Percentiles rank a stretch among this genome's conserved stretches.
Conservation (phyloP, 1,140 invertebrate genomes). For the Chironomus striatipennis region DNA sequence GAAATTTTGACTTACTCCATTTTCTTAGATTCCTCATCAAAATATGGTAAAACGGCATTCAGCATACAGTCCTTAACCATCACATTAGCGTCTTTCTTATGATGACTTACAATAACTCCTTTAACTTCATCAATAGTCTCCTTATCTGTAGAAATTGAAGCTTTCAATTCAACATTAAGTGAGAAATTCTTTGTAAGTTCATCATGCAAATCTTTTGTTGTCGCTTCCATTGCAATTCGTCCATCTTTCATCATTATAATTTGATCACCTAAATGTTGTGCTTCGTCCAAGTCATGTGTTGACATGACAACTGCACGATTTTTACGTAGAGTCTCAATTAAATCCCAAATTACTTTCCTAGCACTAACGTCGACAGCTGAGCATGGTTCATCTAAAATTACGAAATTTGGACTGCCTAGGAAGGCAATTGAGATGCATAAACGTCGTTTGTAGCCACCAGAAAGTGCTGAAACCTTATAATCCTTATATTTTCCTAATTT, state of each 20-base stretch:
- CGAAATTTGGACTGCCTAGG: conserved; percentile 59
- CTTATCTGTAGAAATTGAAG: neutral
- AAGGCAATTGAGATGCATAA: conserved; percentile 60
- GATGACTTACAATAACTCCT: neutral
- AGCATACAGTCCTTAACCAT: neutral
- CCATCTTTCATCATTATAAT: conserved; percentile 55
- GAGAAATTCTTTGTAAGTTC: neutral
- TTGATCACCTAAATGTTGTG: conserved; percentile 55
- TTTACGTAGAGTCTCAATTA: conserved; percentile 55
- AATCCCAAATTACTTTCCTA: conserved; percentile 61
- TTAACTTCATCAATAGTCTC: neutral
- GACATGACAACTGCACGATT: conserved; percentile 61
- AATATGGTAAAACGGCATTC: neutral
- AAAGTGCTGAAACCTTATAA: conserved; percentile 47
- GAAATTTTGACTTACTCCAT: neutral
- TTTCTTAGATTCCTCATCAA: neutral
- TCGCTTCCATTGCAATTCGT: conserved; percentile 7
- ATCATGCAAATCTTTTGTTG: conserved; percentile 4
- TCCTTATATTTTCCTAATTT: conserved; percentile 47
- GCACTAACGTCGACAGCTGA: conserved; percentile 73
- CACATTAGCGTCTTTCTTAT: neutral
- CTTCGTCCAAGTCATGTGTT: conserved; percentile 61
- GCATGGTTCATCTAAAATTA: conserved; percentile 78
- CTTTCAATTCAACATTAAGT: neutral
- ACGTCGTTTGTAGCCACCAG: conserved; percentile 52